Base-by-base conservation (phyloP, 2,797 vertebrate species). In the Cygnus olor region DNA sequence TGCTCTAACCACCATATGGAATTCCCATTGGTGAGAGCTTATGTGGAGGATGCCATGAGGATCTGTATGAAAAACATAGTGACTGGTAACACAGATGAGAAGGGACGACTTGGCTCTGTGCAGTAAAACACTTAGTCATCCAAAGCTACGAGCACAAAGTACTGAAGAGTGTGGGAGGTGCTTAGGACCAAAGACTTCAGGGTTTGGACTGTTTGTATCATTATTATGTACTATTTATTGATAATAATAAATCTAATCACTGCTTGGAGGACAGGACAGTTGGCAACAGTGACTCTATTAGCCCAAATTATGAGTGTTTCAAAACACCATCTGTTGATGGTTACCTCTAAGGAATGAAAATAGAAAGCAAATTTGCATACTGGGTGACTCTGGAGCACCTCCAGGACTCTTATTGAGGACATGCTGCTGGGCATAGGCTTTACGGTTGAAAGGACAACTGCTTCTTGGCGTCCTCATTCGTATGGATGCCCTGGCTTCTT, bases 241-340 rank as follows among this genome's bases (percentile, higher is more conserved):
- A 63, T 94, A 90, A 94, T 83, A 91, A 79, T 85, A 5, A 22
- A 80, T 84, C 51, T 91, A 92, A 97, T 96, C 83, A 34, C 58
- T 44, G 38, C 78, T 49, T 80, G 85, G 86, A 93, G 93, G 88
- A 92, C 89, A 80, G 92, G 92, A 78, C 85, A 94, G 92, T 93
- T 96, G 95, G 94, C 84, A 94, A 88, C 65, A 79, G 90, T 30
- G 93, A 60, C 80, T 95, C 88, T 68, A 94, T 85, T 90, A 96
- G 95, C 72, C 86, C 81, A 94, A 97, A 93, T 81, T 34, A 95
- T 10, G 92, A 95, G 77, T 45, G 85, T 96, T 97, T 94, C 94
- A 85, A 85, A 94, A 93, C 72, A 94, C 96, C 96, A 97, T 97
- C 96, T 97, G 96, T 45, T 92, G 90, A 95, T 91, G 91, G 91